Conservation (phyloP, 2,797 vertebrate genomes). For the Siniperca undulata region DNA sequence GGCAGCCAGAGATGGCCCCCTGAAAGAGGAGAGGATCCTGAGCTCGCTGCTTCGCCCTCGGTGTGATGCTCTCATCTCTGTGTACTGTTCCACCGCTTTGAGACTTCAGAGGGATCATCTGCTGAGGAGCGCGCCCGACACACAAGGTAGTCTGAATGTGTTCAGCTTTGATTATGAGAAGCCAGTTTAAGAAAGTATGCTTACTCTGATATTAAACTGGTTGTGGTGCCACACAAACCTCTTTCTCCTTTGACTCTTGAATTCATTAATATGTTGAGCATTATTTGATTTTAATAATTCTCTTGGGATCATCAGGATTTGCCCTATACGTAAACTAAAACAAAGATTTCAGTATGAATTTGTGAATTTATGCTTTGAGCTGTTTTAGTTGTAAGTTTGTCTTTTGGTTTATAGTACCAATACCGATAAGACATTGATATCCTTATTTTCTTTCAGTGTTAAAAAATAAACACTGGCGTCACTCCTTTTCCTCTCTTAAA, state of each 20-base stretch:
- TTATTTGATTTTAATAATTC: not conserved
- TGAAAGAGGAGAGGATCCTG: constrained; percentile 90
- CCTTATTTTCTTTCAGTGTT: not conserved
- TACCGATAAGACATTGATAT: not conserved
- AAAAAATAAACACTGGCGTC: not conserved
- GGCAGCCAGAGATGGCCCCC: constrained; percentile 81
- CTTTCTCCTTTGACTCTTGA: not conserved
- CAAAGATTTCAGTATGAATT: not conserved
- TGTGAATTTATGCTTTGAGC: not conserved
- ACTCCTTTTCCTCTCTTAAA: constrained; percentile 27
- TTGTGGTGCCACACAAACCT: not conserved
- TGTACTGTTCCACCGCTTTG: constrained; percentile 87
- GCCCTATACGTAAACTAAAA: not conserved
- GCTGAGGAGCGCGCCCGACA: constrained; percentile 72
- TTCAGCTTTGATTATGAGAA: not conserved
- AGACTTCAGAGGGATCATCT: constrained; percentile 87
- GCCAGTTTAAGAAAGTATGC: not conserved
- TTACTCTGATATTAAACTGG: not conserved
- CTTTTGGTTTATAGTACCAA: not conserved
- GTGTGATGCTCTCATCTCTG: constrained; percentile 79
- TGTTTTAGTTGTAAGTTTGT: not conserved
- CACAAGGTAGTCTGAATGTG: constrained; percentile 83
- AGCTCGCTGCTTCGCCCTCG: constrained; percentile 88
- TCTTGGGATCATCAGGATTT: not conserved
- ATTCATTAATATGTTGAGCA: not conserved